Evolutionary conservation across 2,113 vertebrate species (phyloP).

Genomic region (Vidua chalybeata): DNA sequence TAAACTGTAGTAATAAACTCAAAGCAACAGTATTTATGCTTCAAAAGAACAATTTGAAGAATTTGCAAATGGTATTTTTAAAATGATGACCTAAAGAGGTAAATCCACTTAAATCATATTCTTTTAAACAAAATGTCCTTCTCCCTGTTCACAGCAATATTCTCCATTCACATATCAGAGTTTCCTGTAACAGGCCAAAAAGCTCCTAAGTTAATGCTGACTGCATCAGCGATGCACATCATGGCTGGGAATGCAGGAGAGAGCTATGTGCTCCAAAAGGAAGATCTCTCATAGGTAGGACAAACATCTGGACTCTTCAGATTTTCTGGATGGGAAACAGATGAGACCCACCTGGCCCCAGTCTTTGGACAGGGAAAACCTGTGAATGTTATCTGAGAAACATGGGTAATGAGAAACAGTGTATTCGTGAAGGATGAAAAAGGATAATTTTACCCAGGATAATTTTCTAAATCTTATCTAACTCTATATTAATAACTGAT

Average conservation of each 20-base stretch:
- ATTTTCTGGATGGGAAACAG: neutral
- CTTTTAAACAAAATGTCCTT: neutral
- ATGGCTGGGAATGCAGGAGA: neutral
- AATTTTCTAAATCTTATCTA: neutral
- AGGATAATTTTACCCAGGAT: neutral
- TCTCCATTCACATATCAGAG: neutral
- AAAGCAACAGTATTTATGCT: neutral
- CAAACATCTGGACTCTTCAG: neutral
- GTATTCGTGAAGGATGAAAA: neutral
- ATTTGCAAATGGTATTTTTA: neutral
- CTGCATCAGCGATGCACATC: fast-evolving
- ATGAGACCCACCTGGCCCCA: neutral
- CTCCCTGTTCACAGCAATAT: neutral
- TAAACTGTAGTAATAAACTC: neutral
- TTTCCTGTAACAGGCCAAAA: neutral
- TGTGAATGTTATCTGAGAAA: neutral
- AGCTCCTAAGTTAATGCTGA: neutral
- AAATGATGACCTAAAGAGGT: neutral
- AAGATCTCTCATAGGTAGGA: neutral
- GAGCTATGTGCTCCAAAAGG: neutral
- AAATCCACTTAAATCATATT: slow-evolving; percentile 8
- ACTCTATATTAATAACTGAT: neutral
- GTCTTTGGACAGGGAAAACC: neutral
- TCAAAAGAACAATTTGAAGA: neutral
- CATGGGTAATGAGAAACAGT: neutral